phyloP scores from a whole-genome alignment of 2,113 vertebrate species.

The Sorex fumeus region DNA sequence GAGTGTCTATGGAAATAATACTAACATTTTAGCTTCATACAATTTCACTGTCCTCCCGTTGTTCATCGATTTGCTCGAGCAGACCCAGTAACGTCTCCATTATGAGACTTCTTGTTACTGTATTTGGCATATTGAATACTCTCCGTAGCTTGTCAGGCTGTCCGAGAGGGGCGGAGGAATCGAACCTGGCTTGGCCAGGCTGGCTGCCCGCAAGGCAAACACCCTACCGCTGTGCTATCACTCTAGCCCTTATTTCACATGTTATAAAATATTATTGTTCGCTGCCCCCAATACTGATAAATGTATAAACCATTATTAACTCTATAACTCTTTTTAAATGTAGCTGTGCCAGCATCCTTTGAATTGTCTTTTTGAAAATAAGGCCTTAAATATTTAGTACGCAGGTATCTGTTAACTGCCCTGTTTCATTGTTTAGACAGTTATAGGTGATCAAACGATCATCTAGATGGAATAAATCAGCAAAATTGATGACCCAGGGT shows the following conservation, averaged over 20 bases:
- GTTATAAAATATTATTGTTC: conserved; percentile 1
- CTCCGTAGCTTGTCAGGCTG: no score
- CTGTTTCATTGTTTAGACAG: neutral
- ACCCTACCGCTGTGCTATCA: no score
- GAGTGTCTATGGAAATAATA: neutral
- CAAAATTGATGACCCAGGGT: neutral
- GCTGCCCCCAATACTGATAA: neutral
- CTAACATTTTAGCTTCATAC: neutral
- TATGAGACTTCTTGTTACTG: no score
- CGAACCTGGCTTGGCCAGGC: no score
- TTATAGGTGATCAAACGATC: neutral
- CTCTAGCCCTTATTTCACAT: no score
- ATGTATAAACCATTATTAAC: conserved; percentile 13
- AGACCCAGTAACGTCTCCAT: no score
- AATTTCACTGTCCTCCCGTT: no score
- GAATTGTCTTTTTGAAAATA: conserved; percentile 19
- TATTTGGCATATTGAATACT: no score
- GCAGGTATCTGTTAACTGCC: neutral
- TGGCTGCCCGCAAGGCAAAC: no score
- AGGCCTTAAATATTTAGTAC: conserved; percentile 16
- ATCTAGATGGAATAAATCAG: neutral
- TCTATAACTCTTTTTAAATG: conserved; percentile 1
- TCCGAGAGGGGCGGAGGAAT: no score
- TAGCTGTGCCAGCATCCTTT: conserved; percentile 19
- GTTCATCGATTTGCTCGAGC: no score